Conservation (phyloP, 1,140 invertebrate species). For the Drosophila teissieri region DNA sequence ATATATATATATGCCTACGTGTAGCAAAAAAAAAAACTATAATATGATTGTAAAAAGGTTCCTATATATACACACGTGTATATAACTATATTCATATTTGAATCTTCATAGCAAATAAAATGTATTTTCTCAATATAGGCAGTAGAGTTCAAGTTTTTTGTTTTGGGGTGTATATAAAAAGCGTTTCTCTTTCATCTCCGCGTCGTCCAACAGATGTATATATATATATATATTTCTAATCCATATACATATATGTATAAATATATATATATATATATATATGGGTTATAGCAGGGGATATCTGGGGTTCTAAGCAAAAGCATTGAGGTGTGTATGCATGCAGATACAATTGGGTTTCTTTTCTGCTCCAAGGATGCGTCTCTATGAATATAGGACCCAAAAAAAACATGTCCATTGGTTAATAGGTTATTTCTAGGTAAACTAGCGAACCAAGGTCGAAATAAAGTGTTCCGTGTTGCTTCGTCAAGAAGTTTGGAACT, state of each 20-base stretch:
- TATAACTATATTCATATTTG: constrained; percentile 23
- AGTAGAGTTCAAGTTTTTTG: constrained; percentile 44
- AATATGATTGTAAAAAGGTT: constrained; percentile 34
- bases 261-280: constrained; percentile 20
- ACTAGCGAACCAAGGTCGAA: constrained; percentile 28
- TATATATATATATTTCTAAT: background rate
- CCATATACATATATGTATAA: constrained; percentile 23
- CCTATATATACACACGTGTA: constrained; percentile 17
- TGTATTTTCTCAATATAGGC: constrained; percentile 55
- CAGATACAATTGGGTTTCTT: constrained; percentile 4
- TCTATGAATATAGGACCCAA: constrained; percentile 25
- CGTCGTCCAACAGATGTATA: constrained; percentile 8
- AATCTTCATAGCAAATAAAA: constrained; percentile 45
- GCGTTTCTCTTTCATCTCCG: constrained; percentile 43
- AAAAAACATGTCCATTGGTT: constrained; percentile 15
- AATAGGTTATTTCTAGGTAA: constrained; percentile 2
- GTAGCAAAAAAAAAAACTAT: constrained; percentile 34
- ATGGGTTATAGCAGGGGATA: constrained; percentile 8
- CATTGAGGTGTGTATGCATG: constrained; percentile 13
- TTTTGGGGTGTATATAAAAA: constrained; percentile 34
- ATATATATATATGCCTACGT: constrained; percentile 16
- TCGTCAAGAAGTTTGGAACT: constrained; percentile 31
- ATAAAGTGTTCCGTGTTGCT: constrained; percentile 19
- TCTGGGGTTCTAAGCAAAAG: constrained; percentile 33
- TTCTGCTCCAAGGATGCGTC: constrained; percentile 37